These are phyloP conservation scores for Ophion costatus DNA, from an alignment of 2,888 invertebrate species.

Conservation along the genomic window DNA sequence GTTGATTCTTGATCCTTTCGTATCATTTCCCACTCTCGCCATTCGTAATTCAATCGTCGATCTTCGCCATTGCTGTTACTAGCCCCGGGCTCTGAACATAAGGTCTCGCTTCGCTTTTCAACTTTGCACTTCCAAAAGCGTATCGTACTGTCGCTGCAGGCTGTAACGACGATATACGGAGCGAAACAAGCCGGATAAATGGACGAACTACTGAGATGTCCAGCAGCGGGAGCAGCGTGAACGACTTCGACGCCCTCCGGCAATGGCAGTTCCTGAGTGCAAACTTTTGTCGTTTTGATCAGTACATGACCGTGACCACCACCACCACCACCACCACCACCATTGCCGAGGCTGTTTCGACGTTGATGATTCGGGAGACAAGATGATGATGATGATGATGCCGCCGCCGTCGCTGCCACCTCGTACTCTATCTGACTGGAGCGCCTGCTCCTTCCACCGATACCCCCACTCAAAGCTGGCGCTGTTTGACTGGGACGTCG, in stretches of 20 bases:
- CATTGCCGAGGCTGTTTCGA: conserved; percentile 67
- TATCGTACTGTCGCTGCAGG: conserved; percentile 96
- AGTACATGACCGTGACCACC: conserved; percentile 86
- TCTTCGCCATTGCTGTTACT: conserved; percentile 49
- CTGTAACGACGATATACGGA: conserved; percentile 97
- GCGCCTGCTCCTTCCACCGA: conserved; percentile 76
- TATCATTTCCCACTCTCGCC: conserved; percentile 96
- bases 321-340: no score
- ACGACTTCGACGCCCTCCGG: conserved; percentile 96
- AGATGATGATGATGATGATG: not conserved
- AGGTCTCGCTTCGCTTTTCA: conserved; percentile 84
- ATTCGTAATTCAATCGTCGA: conserved; percentile 86
- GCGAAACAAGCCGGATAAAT: conserved; percentile 99
- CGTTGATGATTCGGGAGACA: conserved; percentile 76
- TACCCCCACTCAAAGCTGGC: not conserved
- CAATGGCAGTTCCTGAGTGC: conserved; percentile 93
- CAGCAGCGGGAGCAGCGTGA: conserved; percentile 97
- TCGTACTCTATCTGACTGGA: conserved; percentile 81
- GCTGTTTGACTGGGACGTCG: conserved; percentile 79
- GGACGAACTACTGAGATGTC: conserved; percentile 98
- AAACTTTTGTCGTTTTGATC: conserved; percentile 96
- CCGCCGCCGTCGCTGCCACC: not conserved
- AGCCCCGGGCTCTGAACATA: not conserved
- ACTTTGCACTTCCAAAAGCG: conserved; percentile 94
- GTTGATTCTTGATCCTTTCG: conserved; percentile 88